Base-by-base conservation (phyloP, 1,140 invertebrate species). In the Drosophila bocki region DNA sequence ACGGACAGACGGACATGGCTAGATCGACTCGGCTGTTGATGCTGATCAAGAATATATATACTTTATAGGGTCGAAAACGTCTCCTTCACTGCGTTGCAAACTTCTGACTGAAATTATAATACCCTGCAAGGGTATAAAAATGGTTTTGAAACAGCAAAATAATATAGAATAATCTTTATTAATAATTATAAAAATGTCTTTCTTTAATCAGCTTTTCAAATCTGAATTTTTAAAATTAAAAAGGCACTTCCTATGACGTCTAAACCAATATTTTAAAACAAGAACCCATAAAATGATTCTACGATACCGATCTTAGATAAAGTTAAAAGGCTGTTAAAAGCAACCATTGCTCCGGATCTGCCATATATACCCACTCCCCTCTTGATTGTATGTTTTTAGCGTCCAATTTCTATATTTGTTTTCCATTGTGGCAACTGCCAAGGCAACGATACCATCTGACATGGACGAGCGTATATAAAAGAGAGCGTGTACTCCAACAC, bases 381-480 rank as follows among this genome's bases (percentile, higher is more conserved):
- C 7, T 11, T n/a, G 13, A 41, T 7, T 26, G 12, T 65, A 29
- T 29, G 37, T 54, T 44, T 64, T 47, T 19, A 39, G 54, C 50
- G 45, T 41, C 33, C 33, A 13, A 47, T 29, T 47, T 72, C 35
- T 59, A 48, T 71, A 48, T 72, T 59, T 71, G 64, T 17, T 13
- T 22, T 70, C 42, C 53, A 47, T 48, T 56, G 13, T 58, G 60
- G 22, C 22, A 57, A 37, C 19, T 19, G 48, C 12, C 33, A 37
- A 37, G 53, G 29, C 62, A 19, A 32, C 53, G 39, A 37, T 71
- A 41, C 54, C 35, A 51, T 72, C 54, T 37, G 29, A 42, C 35
- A 35, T 72, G 33, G 35, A 35, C 15, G 19, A 48, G 35, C 35
- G 45, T 35, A 29, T 8, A 22, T 26, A 35, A 15, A 17, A n/a